Base-by-base conservation (phyloP, 2,797 vertebrate genomes). In the Scolopax rusticola region DNA sequence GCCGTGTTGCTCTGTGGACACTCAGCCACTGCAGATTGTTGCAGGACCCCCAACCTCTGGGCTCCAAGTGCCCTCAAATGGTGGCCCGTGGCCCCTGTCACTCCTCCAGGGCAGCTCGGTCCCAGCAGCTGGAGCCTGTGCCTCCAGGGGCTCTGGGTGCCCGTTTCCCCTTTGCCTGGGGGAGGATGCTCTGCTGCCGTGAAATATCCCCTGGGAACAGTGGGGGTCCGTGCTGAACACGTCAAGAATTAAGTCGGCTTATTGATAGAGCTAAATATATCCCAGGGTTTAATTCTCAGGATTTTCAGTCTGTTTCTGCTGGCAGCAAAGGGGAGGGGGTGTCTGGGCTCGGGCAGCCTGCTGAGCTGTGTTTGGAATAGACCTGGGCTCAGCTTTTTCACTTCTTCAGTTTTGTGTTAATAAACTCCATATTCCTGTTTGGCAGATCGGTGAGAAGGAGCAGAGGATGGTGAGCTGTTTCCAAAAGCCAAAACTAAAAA, bases 201-300 rank as follows among this genome's bases (percentile, higher is more conserved):
- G 43, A 45, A 2, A 1, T 9, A 5, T 43, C 54, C 53, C 25
- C 3, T 0, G 5, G 1, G 48, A 32, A 63, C 11, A 28, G 64
- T 40, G 15, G 36, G 45, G 33, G 51, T 40, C 90, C 15, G 0
- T 28, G 63, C 85, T 33, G 8, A 79, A 54, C 11, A 0, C 9
- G 0, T 24, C 1, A 10, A 40, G 68, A 32, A 25, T 57, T 36
- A 69, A 63, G 80, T 4, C 57, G 53, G 69, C 69, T 80, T 70
- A 59, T 50, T 8, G 74, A 8, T 11, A n/a, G 63, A 74, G 69
- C 75, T 75, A 64, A 84, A 75, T 70, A 47, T 75, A 59, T 59
- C 11, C 51, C 56, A n/a, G 91, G 74, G 18, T 75, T 80, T 63
- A 50, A 53, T 56, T 75, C 68, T 33, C 20, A 47, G 80, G 50